A percentile compares a stretch with the other conserved stretches of the same genome.
phyloP scores from a whole-genome alignment of 2,888 invertebrate species.

The Odontocolon sp. region DNA sequence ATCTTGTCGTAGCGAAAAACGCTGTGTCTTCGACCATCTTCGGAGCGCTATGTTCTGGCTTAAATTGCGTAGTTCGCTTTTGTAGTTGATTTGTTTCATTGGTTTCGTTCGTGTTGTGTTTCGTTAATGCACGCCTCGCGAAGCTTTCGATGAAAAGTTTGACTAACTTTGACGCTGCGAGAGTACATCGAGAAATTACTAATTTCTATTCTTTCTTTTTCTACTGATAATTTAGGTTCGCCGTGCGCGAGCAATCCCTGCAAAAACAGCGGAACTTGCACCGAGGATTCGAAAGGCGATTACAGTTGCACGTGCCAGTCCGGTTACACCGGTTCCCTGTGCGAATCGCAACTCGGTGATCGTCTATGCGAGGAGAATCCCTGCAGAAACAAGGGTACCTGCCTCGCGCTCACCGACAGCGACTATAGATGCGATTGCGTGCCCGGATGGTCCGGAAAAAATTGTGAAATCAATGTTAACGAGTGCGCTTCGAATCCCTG shows the following conservation, averaged over 20 bases:
- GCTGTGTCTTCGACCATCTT: too few relatives aligned
- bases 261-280: slow-evolving; percentile 88
- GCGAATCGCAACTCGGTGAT: slow-evolving; percentile 88
- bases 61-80: slow-evolving; percentile 22
- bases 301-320: slow-evolving; percentile 88
- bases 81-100: slow-evolving; percentile 10
- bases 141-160: slow-evolving; percentile 12
- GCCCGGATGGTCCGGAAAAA: slow-evolving; percentile 85
- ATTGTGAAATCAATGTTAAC: slow-evolving; percentile 89
- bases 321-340: slow-evolving; percentile 86
- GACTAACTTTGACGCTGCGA: neutral
- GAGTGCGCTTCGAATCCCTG: slow-evolving; percentile 89
- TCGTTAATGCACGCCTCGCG: slow-evolving; percentile 23
- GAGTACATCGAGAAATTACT: neutral
- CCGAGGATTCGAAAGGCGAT: slow-evolving; percentile 86
- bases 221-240: slow-evolving; percentile 82
- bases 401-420: slow-evolving; percentile 84
- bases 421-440: slow-evolving; percentile 81
- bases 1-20: too few relatives aligned
- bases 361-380: slow-evolving; percentile 89
- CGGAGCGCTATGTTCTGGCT: too few relatives aligned
- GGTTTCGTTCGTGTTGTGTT: neutral
- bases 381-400: slow-evolving; percentile 91
- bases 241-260: slow-evolving; percentile 88
- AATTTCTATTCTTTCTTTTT: slow-evolving; percentile 7